Evolutionary conservation across 2,113 vertebrate species (phyloP), one percentile per base, ranked within the genome.

Genomic region (Promerops cafer): DNA sequence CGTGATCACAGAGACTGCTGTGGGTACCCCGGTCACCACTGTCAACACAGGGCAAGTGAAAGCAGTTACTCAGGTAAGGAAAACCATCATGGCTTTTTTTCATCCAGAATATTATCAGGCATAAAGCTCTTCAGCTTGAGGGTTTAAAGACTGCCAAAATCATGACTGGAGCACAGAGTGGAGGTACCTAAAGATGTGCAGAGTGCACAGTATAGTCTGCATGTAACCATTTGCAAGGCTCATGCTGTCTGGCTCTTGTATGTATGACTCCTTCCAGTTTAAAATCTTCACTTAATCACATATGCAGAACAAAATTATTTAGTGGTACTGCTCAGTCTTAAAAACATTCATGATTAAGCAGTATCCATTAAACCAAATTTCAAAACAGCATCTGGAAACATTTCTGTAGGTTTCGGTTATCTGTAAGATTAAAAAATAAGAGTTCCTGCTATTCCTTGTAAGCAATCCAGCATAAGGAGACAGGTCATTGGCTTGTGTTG

Each of bases 1-100:
- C 2, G 99, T 99, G 94, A 99, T 99, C 23, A 98, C 99, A n/a
- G 99, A 99, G 90, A 97, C 99, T 1, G 95, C 98, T 24, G 98
- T 98, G 33, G 98, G 98, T 50, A 98, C 99, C 7, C 99, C 99
- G 0, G 99, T 98, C 63, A 98, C 98, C 13, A 98, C 98, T n/a
- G 98, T 98, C 89, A 98, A 97, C 97, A 98, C 98, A 33, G 98
- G 98, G 74, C 99, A 99, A 96, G 98, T 99, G 50, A 99, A 99
- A 97, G 98, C 99, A 26, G 98, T 99, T 70, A 96, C 98, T 53
- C 96, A 98, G 98, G 97, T 98, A 84, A 96, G 96, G 30, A 81
- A 22, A 74, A 39, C 10, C 22, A 35, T 40, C 3, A 1, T 16
- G 31, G 13, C 23, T 24, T 45, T 50, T 57, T 24, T 22, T 6